Conservation (phyloP, 2,797 vertebrate genomes). For the Crenuchus spilurus region DNA sequence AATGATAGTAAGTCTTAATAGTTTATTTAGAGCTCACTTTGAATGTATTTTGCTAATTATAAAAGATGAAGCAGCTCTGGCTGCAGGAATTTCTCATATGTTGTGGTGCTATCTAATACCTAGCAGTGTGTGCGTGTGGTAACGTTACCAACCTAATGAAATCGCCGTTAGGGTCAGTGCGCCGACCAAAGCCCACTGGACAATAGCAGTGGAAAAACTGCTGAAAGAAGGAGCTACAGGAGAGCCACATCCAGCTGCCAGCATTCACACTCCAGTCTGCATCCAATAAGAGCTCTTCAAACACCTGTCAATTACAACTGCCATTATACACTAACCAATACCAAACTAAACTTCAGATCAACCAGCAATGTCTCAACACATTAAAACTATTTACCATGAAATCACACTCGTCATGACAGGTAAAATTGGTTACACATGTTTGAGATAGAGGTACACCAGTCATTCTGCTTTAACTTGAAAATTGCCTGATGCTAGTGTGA, state of each 20-base stretch:
- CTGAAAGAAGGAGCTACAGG: conserved; percentile 84
- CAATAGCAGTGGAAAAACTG: conserved; percentile 88
- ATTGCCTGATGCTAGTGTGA: too few species aligned
- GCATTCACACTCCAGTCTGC: conserved; percentile 84
- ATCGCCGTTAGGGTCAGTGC: conserved; percentile 84
- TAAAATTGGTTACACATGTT: background rate
- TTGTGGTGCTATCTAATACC: conserved; percentile 5
- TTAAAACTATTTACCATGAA: background rate
- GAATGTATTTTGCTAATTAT: background rate
- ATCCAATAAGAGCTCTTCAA: conserved; percentile 80
- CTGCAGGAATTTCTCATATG: too few species aligned
- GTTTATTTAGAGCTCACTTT: background rate
- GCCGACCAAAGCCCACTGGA: conserved; percentile 82
- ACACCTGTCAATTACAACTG: conserved; percentile 62
- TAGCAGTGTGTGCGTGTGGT: conserved; percentile 41
- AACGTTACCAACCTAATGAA: conserved; percentile 79
- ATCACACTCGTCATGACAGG: background rate
- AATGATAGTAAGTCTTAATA: too few species aligned
- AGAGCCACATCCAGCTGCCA: conserved; percentile 85
- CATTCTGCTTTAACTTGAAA: too few species aligned
- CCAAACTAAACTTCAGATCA: background rate
- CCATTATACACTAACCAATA: conserved; percentile 35
- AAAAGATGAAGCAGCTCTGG: too few species aligned
- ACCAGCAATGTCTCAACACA: background rate
- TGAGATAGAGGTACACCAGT: background rate